These are phyloP conservation scores for Sander vitreus DNA, from an alignment of 2,113 vertebrate species.

Conservation along the genomic window DNA sequence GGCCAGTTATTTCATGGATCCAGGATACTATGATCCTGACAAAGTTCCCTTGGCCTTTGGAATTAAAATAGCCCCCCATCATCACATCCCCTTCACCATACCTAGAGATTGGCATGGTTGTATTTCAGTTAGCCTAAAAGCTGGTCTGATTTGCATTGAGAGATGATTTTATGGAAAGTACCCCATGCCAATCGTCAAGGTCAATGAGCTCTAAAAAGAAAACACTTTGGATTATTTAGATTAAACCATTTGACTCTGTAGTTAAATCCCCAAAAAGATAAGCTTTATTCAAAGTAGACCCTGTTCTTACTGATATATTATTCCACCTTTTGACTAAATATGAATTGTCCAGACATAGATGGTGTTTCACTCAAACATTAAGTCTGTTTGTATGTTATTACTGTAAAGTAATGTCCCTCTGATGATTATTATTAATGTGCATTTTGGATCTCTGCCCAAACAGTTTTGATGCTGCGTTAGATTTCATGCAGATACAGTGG, in stretches of 20 bases:
- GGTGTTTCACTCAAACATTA: background rate
- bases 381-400: background rate
- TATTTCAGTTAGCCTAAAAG: no score
- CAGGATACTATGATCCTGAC: no score
- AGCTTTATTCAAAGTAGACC: background rate
- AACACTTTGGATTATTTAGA: background rate
- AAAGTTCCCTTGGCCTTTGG: no score
- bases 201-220: background rate
- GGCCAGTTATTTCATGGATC: no score
- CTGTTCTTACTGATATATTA: background rate
- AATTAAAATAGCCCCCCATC: no score
- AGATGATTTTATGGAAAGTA: no score
- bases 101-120: no score
- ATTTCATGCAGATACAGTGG: conserved; percentile 35
- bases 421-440: background rate
- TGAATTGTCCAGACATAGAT: background rate
- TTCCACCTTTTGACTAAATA: background rate
- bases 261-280: background rate
- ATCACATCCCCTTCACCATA: no score
- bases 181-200: no score
- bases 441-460: conserved; percentile 33
- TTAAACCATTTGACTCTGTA: background rate
- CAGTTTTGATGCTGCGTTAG: conserved; percentile 31
- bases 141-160: no score
- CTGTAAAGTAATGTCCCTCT: background rate